Conservation (phyloP, 1,140 invertebrate genomes). For the Holcopasites calliopsidis region DNA sequence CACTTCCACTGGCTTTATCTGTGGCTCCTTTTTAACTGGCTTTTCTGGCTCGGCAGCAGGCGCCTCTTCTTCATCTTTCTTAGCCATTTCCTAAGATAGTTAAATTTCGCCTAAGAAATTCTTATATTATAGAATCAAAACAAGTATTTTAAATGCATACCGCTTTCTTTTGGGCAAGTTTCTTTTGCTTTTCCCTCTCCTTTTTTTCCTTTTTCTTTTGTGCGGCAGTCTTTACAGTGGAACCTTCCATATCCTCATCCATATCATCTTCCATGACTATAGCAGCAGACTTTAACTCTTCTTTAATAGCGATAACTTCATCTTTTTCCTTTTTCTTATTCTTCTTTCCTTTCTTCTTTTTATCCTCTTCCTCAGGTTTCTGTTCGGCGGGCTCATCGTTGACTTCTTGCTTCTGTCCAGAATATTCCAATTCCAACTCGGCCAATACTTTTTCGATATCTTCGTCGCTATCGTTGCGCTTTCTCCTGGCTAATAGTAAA, state of each 20-base stretch:
- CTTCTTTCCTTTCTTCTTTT: constrained; percentile 77
- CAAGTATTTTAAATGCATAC: constrained; percentile 54
- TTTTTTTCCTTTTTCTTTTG: constrained; percentile 94
- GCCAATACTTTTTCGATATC: constrained; percentile 92
- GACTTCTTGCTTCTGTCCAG: constrained; percentile 79
- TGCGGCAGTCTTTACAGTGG: constrained; percentile 89
- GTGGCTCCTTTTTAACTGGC: constrained; percentile 74
- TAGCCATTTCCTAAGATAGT: constrained; percentile 38
- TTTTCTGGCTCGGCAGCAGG: constrained; percentile 75
- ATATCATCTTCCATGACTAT: constrained; percentile 58
- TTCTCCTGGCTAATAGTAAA: constrained; percentile 80
- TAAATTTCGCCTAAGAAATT: constrained; percentile 13
- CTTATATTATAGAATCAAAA: constrained; percentile 10
- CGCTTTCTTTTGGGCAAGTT: constrained; percentile 83
- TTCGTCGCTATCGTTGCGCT: constrained; percentile 89
- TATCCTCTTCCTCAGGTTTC: constrained; percentile 69
- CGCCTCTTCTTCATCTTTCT: constrained; percentile 64
- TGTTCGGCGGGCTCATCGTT: constrained; percentile 56
- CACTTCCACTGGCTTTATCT: constrained; percentile 75
- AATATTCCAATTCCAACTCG: constrained; percentile 89
- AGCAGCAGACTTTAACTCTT: constrained; percentile 66
- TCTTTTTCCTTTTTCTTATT: constrained; percentile 78
- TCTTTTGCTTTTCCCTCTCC: constrained; percentile 89
- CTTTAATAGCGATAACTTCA: constrained; percentile 72
- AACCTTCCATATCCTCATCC: constrained; percentile 75